Base-by-base conservation (phyloP, 2,888 invertebrate species). In the Tetrapedia diversipes region DNA sequence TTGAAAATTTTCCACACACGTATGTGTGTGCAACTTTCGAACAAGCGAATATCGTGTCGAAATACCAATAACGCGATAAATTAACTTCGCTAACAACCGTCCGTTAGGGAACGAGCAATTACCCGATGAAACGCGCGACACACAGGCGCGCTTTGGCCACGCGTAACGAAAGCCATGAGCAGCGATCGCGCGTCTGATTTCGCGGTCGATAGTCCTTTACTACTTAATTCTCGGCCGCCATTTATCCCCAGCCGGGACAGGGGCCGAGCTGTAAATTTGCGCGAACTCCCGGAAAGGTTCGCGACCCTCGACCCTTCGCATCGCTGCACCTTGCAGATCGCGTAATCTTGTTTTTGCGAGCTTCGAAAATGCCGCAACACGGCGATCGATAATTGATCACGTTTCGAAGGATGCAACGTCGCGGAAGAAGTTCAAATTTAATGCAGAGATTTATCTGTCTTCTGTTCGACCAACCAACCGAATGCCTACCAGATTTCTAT, bases 241-340 rank as follows among this genome's bases (percentile, higher is more conserved):
- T 65, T 57, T 56, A 77, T 29, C 37, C 43, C 43, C 14, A 16
- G 14, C 29, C 27, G 22, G 43, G 19, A 37, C 32, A 70, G 32
- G 54, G 59, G 39, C 60, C 49, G 65, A 49, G 19, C 43, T 34
- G 65, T 72, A 65, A 80, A 79, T 72, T 82, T 68, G 70, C 63
- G 49, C 51, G 69, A 75, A 79, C 78, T 56, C 74, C 72, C 32
- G 66, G 49, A 64, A 56, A 80, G 77, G 77, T 63, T 56, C 74
- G 54, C 39, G 74, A 79, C 74, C 81, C 66, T 24, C 45, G 76
- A 78, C 78, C 81, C 64, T 39, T 51, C 54, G 54, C 63, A 51
- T 81, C 77, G 74, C 71, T 76, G 73, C 71, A 56, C 72, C 69
- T 56, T 47, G 53, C 45, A 29, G 53, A 64, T 61, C 39, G 61